Conservation (phyloP, 2,113 vertebrate genomes). For the Hepsetus odoe region DNA sequence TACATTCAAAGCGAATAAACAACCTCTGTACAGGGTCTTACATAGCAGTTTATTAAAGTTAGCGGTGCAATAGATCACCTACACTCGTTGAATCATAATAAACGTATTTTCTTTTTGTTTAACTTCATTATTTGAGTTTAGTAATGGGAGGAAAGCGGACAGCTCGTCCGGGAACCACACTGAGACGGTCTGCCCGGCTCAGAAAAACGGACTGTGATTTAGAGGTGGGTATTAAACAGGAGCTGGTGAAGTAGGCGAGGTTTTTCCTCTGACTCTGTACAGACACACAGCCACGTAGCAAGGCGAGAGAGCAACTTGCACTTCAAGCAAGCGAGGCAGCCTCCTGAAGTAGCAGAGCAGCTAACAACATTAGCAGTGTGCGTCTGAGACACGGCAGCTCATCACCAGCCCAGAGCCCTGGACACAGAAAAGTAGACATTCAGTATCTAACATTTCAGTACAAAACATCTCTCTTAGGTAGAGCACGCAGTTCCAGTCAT, state of each 20-base stretch:
- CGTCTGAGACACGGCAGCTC: not conserved
- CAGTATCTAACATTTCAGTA: not conserved
- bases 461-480: not conserved
- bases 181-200: conserved; percentile 35
- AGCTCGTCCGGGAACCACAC: not conserved
- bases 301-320: not conserved
- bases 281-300: conserved; percentile 59
- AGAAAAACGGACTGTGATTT: conserved; percentile 13
- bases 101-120: not conserved
- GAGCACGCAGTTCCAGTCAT: not conserved
- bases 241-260: conserved; percentile 50
- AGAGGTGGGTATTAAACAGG: conserved; percentile 39
- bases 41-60: not conserved
- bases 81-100: not conserved
- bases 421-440: not conserved
- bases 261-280: conserved; percentile 29
- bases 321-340: not conserved
- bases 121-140: not conserved
- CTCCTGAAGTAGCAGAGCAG: not conserved
- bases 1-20: too few species aligned
- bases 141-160: conserved; percentile 36
- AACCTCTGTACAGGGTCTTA: not conserved
- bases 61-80: not conserved
- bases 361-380: conserved; percentile 2
- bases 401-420: not conserved